phyloP scores from a whole-genome alignment of 2,113 vertebrate species.

The Zosterops hypoxanthus region DNA sequence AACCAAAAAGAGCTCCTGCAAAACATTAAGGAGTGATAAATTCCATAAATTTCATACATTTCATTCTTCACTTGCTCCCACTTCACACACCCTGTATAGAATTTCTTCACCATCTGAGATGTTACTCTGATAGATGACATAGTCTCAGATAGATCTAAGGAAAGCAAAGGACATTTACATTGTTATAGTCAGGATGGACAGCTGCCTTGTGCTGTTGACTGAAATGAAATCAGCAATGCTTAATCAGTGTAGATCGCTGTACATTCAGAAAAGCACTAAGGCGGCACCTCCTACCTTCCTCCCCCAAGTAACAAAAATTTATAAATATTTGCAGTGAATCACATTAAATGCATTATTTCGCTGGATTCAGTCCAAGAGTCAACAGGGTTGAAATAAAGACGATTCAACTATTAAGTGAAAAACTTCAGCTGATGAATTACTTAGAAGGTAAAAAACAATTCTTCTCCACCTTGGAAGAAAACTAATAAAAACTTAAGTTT shows the following conservation, averaged over 20 bases:
- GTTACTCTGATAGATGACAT: not conserved
- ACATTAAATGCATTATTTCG: not conserved
- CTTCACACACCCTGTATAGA: not conserved
- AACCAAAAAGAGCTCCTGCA: not conserved
- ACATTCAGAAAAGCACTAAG: slow-evolving; percentile 14
- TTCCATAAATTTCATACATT: not conserved
- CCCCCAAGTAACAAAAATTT: not conserved
- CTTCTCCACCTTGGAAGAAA: not conserved
- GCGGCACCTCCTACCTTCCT: not conserved
- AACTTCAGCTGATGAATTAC: not conserved
- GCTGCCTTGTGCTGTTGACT: slow-evolving; percentile 63
- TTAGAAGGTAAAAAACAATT: not conserved
- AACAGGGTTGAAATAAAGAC: not conserved
- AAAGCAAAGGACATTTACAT: slow-evolving; percentile 42
- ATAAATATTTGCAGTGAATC: not conserved
- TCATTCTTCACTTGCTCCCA: not conserved
- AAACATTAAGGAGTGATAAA: not conserved
- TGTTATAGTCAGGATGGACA: slow-evolving; percentile 57
- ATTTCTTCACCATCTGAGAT: not conserved
- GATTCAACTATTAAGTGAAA: not conserved
- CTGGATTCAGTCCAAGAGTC: not conserved
- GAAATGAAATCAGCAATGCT: slow-evolving; percentile 67
- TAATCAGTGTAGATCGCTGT: slow-evolving; percentile 35
- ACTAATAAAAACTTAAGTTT: not conserved
- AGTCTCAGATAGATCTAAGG: slow-evolving; percentile 10